Base-by-base conservation (phyloP, 2,888 invertebrate genomes). In the Tiliacea citrago region DNA sequence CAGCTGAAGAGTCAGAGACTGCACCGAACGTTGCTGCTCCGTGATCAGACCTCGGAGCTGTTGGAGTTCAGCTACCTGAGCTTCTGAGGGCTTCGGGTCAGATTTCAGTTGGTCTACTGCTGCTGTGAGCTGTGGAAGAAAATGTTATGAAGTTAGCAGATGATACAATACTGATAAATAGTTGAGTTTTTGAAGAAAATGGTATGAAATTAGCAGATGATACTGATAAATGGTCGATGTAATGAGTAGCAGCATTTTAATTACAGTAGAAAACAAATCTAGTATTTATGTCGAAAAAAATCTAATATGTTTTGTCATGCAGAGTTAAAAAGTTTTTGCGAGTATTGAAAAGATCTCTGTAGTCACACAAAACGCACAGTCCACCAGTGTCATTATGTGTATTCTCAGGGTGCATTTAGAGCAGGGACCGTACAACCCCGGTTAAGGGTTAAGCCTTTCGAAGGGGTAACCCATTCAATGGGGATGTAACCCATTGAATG, bases 21-120 rank as follows among this genome's bases (percentile, higher is more conserved):
- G 95, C 7, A 97, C 94, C 0, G 97, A 94, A 2, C 96, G 94
- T 88, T 97, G 97, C 85, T 97, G 97, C 77, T 97, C 97, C 0
- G 97, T 92, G 0, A 97, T 97, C 24, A 97, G 85, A 0, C 97
- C 97, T 62, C 96, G 88, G 0, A 96, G 87, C 61, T 96, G 96
- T 16, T 94, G 92, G 0, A 96, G 88, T 61, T 96, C 96, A 0
- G 94, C 95, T 0, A 95, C 68, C 51, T 95, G 95, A 0, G 93
- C 82, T 3, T 94, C 86, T 0, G 93, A 91, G 0, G 94, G 94
- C 57, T 84, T 82, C 0, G 94, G 93, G 0, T 91, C 85, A 0
- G 91, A 55, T 77, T 93, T 91, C 0, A 95, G 85, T 18, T 94
- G 84, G 9, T 94, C 92, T 12, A 96, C 91, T 81, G 93, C 90